Evolutionary conservation across 2,888 invertebrate species (phyloP).

Genomic region (Phlogophora meticulosa): DNA sequence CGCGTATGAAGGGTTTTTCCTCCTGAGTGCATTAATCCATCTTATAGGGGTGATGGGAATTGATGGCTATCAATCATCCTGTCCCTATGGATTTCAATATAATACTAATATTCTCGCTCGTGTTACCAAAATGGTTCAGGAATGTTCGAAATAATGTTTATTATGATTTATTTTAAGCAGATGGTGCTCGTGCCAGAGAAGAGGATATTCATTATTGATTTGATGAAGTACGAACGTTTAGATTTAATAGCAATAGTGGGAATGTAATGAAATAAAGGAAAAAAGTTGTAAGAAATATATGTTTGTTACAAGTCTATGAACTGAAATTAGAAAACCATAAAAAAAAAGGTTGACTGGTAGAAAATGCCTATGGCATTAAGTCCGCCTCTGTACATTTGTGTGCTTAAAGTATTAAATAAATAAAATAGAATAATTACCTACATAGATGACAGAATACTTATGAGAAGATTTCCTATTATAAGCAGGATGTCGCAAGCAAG

Average conservation of each 20-base stretch:
- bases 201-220: slow-evolving; percentile 17
- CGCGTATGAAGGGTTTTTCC: slow-evolving; percentile 69
- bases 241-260: slow-evolving; percentile 19
- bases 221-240: slow-evolving; percentile 13
- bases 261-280: background rate
- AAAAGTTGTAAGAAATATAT: background rate
- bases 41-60: slow-evolving; percentile 65
- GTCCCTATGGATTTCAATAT: slow-evolving; percentile 52
- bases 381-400: no score
- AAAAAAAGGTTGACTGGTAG: no score
- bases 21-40: slow-evolving; percentile 72
- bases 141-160: slow-evolving; percentile 31
- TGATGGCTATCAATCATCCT: slow-evolving; percentile 69
- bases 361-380: no score
- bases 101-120: background rate
- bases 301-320: no score
- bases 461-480: slow-evolving; percentile 22
- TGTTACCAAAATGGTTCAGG: slow-evolving; percentile 11
- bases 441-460: background rate
- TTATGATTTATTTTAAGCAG: slow-evolving; percentile 40
- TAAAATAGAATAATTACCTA: background rate
- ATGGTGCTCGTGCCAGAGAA: slow-evolving; percentile 26
- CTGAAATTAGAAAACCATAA: no score
- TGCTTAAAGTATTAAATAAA: no score
- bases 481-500: slow-evolving; percentile 22